phyloP scores from a whole-genome alignment of 2,797 vertebrate genomes.

The Gambelia wislizenii region DNA sequence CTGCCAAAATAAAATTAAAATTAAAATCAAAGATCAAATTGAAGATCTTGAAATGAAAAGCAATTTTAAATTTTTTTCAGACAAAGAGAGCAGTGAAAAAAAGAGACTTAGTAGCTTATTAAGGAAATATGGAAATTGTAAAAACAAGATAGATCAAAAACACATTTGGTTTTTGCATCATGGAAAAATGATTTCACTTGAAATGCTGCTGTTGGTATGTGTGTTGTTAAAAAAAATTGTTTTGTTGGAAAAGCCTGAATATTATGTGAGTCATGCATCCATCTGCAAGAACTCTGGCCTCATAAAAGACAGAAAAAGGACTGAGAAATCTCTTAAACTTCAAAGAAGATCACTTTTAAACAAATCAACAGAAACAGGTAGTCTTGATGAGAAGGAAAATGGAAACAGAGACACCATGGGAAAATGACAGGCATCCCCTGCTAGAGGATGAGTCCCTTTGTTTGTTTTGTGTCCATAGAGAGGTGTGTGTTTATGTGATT shows the following conservation, averaged over 20 bases:
- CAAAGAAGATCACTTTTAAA: background rate
- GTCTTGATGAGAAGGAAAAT: slow-evolving; percentile 1
- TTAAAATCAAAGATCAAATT: slow-evolving; percentile 44
- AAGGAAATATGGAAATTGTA: slow-evolving; percentile 49
- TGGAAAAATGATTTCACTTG: slow-evolving; percentile 52
- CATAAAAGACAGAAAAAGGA: background rate
- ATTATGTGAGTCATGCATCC: background rate
- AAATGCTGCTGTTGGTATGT: background rate
- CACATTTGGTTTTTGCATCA: slow-evolving; percentile 53
- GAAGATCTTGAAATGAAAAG: slow-evolving; percentile 56
- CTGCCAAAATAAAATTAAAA: slow-evolving; percentile 32
- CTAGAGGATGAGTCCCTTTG: slow-evolving; percentile 7
- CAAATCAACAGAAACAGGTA: background rate
- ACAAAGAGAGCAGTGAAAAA: slow-evolving; percentile 49
- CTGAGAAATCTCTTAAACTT: background rate
- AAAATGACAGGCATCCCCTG: background rate
- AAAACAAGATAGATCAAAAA: slow-evolving; percentile 62
- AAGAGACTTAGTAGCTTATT: slow-evolving; percentile 41
- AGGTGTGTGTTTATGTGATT: slow-evolving; percentile 44
- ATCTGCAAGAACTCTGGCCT: slow-evolving; percentile 3
- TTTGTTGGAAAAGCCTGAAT: slow-evolving; percentile 47
- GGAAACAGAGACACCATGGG: slow-evolving; percentile 18
- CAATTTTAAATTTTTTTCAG: background rate
- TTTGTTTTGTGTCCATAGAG: slow-evolving; percentile 71
- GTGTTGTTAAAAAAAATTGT: slow-evolving; percentile 2